Base-by-base conservation (phyloP, 2,888 invertebrate genomes). In the Pasiphila rectangulata region DNA sequence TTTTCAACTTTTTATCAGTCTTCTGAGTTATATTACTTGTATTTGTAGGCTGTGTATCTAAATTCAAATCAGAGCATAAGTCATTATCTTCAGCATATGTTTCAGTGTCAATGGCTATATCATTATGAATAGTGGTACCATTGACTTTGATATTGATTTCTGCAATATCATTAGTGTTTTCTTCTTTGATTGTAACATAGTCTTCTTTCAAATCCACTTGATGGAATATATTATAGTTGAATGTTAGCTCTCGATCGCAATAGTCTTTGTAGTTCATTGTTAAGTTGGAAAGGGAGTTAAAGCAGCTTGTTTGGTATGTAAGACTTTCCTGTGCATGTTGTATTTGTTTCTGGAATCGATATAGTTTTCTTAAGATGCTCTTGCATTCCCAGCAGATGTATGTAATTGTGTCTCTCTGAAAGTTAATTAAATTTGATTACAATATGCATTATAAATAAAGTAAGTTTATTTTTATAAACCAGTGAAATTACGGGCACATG, bases 331-430 rank as follows among this genome's bases (percentile, higher is more conserved):
- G 53, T 0, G 59, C 60, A 3, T 48, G 29, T 29, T 36, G 41
- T 4, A 64, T 37, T 41, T 58, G 57, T 2, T 30, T 54, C 37
- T 58, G 56, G 23, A 62, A 64, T 3, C n/a, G 9, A 27, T 55
- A 37, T 3, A 64, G 39, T 17, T 49, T 57, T 17, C 27, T 54
- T 3, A 63, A 45, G 6, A 54, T 24, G 0, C 59, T 58, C 3
- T 48, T 44, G 15, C 64, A 64, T 21, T 64, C 64, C 64, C 64
- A 64, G 16, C 63, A 63, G 3, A 61, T 27, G 7, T 48, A 34
- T 7, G 57, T 10, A 15, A 6, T 13, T 12, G 16, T 3, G 4
- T 34, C 25, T 7, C 12, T 32, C 41, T 41, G 41, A 29, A 39
- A 20, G 10, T 24, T 24, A 24, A 4, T 5, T 4, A 24, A 12